phyloP scores from a whole-genome alignment of 2,888 invertebrate species.

The Synergus japonicus region DNA sequence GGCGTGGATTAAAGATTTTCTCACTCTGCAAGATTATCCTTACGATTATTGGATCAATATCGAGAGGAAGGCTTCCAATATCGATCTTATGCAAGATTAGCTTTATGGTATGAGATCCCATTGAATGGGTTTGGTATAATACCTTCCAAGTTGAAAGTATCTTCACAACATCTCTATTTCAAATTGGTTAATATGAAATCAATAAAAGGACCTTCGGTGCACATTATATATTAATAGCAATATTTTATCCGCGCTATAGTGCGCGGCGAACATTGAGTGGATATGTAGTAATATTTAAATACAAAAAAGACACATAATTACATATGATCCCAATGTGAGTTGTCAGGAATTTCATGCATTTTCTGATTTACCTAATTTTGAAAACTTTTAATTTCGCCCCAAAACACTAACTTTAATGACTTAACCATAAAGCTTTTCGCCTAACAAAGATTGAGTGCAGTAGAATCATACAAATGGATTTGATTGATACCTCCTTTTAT shows the following conservation, averaged over 20 bases:
- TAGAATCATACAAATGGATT: background rate
- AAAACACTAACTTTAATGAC: too few species aligned
- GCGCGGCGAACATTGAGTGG: too few species aligned
- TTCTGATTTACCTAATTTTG: too few species aligned
- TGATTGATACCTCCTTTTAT: background rate
- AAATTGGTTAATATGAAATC: background rate
- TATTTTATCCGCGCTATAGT: too few species aligned
- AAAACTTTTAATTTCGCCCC: too few species aligned
- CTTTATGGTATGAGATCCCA: background rate
- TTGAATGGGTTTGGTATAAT: background rate
- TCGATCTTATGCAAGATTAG: background rate
- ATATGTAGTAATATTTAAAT: too few species aligned
- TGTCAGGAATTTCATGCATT: background rate
- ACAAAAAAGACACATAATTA: too few species aligned
- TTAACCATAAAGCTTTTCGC: background rate
- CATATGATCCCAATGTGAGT: too few species aligned
- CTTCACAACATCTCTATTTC: background rate
- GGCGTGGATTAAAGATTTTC: background rate
- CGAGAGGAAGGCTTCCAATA: background rate
- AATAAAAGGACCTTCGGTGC: background rate
- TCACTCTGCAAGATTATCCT: constrained; percentile 19
- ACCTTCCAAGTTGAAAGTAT: background rate
- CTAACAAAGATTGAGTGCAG: background rate
- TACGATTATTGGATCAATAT: constrained; percentile 15
- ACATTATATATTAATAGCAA: background rate